Evolutionary conservation across 2,888 invertebrate genomes (phyloP), one percentile per base, ranked within the genome.

Genomic region (Himalopsyche japonica): DNA sequence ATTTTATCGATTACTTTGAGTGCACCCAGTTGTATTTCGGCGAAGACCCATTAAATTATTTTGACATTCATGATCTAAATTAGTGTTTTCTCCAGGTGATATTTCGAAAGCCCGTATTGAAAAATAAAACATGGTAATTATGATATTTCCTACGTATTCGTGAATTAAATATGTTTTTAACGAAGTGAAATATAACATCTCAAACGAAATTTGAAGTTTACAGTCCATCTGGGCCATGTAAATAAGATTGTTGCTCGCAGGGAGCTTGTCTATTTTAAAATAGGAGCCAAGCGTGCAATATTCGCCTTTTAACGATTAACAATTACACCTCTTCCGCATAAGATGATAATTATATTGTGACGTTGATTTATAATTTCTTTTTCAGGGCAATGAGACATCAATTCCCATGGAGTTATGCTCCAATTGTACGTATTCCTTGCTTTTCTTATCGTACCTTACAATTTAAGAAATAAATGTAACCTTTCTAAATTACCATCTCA

Each of bases 401-500:
- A 95, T 98, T 90, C 98, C 98, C 88, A 97, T 98, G 97, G 98
- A 98, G 94, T 95, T 98, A 89, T 98, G 98, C 95, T 97, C 98
- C 91, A 98, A 97, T 91, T 97, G 97, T 97, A 93, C 96, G 97
- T 96, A 91, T 89, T 79, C 79, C 76, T 47, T 82, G 34, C 81
- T 79, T 82, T 85, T 79, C 37, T 82, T 76, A 76, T 8, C 20
- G 32, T 79, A 79, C 76, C 43, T 49, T 84, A 83, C 57, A 84
- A 24, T 79, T 78, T 77, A 80, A 84, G 48, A 77, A 57, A 77
- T 85, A 76, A 30, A 80, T 79, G 80, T 76, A 57, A 76, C 80
- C 32, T 83, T 80, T 76, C 64, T 20, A 24, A 57, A 20, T 24
- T 57, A 24, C 32, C 34, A 27, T 10, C 76, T 76, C 34, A 27